Percentiles rank a stretch among this genome's conserved stretches.
Evolutionary conservation across 2,888 invertebrate species (phyloP).

Genomic region (Lasioglossum malachurum): DNA sequence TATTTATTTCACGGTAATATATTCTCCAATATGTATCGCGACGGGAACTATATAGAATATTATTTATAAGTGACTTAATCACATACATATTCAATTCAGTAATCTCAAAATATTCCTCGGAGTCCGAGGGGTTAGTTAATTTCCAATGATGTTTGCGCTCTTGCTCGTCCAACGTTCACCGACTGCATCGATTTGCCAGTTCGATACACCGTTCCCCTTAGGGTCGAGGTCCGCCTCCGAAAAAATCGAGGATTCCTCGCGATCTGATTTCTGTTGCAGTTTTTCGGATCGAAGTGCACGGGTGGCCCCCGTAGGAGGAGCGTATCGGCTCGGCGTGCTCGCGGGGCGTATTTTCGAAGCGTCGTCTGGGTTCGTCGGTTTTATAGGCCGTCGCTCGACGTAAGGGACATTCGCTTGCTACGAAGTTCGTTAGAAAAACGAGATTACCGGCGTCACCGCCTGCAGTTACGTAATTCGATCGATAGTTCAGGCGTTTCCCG

Average conservation of each 20-base stretch:
- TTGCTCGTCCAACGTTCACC: neutral
- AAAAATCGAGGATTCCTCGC: neutral
- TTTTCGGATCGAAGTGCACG: neutral
- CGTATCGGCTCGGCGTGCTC: neutral
- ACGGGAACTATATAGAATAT: too few species aligned
- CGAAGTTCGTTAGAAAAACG: constrained; percentile 73
- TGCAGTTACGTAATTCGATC: constrained; percentile 75
- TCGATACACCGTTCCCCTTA: neutral
- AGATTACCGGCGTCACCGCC: constrained; percentile 68
- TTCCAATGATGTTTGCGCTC: neutral
- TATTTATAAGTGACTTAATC: too few species aligned
- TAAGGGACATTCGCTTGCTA: constrained; percentile 62
- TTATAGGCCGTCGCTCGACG: constrained; percentile 20
- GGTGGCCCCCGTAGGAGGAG: neutral
- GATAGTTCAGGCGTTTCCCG: constrained; percentile 74
- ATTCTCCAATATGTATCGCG: neutral
- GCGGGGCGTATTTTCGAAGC: constrained; percentile 17
- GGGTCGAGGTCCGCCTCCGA: neutral
- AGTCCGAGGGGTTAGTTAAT: too few species aligned
- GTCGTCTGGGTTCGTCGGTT: constrained; percentile 8
- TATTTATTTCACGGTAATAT: too few species aligned
- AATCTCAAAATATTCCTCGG: too few species aligned
- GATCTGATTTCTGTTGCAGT: neutral
- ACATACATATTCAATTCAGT: too few species aligned
- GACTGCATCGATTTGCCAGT: neutral